Evolutionary conservation across 2,888 invertebrate species (phyloP).

Genomic region (Iphiclides podalirius): DNA sequence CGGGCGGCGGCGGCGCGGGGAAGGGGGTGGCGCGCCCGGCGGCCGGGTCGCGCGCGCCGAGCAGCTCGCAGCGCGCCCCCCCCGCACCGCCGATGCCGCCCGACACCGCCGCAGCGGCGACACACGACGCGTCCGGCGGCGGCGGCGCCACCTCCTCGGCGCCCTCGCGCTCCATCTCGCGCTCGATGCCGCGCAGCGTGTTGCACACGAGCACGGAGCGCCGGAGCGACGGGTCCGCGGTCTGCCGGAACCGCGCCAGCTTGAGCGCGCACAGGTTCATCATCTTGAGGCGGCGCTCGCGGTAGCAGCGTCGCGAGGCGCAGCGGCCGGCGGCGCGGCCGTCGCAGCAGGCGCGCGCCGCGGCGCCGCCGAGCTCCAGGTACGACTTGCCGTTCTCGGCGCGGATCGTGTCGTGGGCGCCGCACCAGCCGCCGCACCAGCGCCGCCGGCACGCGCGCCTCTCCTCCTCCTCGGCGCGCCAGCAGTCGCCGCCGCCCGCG

Average conservation of each 20-base stretch:
- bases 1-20: constrained; percentile 78
- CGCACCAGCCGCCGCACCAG: constrained; percentile 79
- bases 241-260: constrained; percentile 91
- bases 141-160: constrained; percentile 74
- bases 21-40: constrained; percentile 86
- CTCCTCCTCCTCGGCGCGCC: constrained; percentile 76
- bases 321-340: constrained; percentile 87
- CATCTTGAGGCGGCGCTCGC: constrained; percentile 92
- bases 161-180: constrained; percentile 89
- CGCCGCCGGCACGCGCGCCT: constrained; percentile 76
- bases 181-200: constrained; percentile 92
- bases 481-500: constrained; percentile 82
- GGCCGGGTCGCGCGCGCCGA: constrained; percentile 60
- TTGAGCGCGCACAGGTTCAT: constrained; percentile 96
- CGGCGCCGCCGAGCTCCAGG: constrained; percentile 89
- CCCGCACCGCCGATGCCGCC: constrained; percentile 61
- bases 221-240: constrained; percentile 92
- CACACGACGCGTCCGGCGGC: constrained; percentile 56
- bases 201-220: constrained; percentile 96
- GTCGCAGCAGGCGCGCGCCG: constrained; percentile 89
- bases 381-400: constrained; percentile 95
- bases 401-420: constrained; percentile 88
- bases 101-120: too few relatives aligned
- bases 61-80: constrained; percentile 82
- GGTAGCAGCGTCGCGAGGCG: constrained; percentile 89